phyloP scores from a whole-genome alignment of 2,113 vertebrate species.

The Nestor notabilis region DNA sequence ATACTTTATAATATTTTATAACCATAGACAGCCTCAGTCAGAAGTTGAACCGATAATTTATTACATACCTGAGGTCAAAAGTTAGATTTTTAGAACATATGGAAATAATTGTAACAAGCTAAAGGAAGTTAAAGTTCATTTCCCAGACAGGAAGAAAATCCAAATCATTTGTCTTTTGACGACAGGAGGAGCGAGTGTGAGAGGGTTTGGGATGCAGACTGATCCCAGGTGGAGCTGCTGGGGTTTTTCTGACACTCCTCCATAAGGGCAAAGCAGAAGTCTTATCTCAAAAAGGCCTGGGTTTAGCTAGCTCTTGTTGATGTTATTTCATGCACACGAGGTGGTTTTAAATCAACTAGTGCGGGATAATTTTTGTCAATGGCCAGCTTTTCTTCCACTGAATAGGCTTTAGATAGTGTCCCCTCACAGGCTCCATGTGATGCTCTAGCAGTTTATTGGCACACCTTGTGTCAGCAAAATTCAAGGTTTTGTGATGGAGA shows the following conservation, averaged over 20 bases:
- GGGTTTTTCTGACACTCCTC: not conserved
- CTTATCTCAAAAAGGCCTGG: slow-evolving; percentile 61
- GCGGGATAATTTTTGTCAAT: slow-evolving; percentile 35
- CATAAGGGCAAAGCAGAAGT: slow-evolving; percentile 3
- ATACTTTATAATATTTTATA: not conserved
- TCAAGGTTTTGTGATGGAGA: not conserved
- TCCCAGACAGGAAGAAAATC: slow-evolving; percentile 12
- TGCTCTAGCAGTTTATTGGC: slow-evolving; percentile 7
- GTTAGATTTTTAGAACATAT: not conserved
- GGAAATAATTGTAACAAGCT: not conserved
- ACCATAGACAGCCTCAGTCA: not conserved
- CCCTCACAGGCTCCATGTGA: slow-evolving; percentile 1
- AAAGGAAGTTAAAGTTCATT: not conserved
- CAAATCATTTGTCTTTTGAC: not conserved
- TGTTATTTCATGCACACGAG: slow-evolving; percentile 33
- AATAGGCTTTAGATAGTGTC: slow-evolving; percentile 11
- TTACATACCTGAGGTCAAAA: slow-evolving; percentile 35
- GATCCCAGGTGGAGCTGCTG: slow-evolving; percentile 5
- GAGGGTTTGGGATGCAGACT: not conserved
- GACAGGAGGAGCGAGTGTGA: not conserved
- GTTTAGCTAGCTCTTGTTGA: slow-evolving; percentile 24
- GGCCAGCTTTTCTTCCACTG: slow-evolving; percentile 54
- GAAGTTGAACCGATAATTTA: not conserved
- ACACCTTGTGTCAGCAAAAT: not conserved
- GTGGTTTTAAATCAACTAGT: not conserved